Conservation (phyloP, 2,113 vertebrate species). For the Todiramphus chloris region DNA sequence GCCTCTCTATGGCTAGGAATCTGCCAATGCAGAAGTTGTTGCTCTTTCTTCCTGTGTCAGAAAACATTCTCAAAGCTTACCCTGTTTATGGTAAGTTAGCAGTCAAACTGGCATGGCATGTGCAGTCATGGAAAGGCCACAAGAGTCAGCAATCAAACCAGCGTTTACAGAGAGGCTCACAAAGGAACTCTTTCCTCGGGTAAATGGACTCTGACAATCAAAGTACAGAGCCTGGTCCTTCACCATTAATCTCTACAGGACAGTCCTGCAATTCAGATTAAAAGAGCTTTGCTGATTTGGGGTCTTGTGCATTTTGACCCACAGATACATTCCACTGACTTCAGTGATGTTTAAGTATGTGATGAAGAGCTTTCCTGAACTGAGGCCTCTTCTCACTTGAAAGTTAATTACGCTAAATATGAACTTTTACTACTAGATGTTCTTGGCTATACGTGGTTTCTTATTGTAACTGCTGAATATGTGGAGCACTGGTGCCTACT, state of each 20-base stretch:
- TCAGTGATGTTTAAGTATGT: background rate
- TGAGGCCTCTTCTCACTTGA: background rate
- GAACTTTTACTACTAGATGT: background rate
- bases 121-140: conserved; percentile 38
- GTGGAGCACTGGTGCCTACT: background rate
- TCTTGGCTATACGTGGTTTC: background rate
- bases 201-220: background rate
- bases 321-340: background rate
- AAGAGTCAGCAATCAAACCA: background rate
- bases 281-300: background rate
- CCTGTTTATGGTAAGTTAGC: background rate
- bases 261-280: background rate
- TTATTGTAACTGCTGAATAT: background rate
- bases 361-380: background rate
- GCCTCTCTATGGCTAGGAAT: background rate
- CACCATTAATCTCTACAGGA: background rate
- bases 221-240: background rate
- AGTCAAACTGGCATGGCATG: background rate
- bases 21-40: background rate
- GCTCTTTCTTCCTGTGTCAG: background rate
- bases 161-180: background rate
- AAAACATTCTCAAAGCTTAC: background rate
- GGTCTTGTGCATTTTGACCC: background rate
- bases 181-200: background rate
- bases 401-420: background rate